These are phyloP conservation scores for Zaprionus nigranus DNA, from an alignment of 1,140 invertebrate species.

Conservation along the genomic window DNA sequence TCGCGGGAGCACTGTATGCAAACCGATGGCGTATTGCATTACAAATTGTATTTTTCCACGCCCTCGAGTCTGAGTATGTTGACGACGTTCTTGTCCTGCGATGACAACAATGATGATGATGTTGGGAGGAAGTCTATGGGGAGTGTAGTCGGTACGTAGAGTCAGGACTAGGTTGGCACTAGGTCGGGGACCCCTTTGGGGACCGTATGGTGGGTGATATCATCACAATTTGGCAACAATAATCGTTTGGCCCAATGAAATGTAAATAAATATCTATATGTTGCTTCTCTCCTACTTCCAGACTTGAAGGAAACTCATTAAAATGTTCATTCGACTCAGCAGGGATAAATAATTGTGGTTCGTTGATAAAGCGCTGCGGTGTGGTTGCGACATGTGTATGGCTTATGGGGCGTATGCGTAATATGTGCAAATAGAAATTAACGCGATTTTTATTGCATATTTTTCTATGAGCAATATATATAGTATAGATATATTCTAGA, in stretches of 20 bases:
- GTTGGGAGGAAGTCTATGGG: constrained; percentile 12
- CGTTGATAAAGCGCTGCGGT: too few relatives aligned
- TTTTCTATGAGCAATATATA: background rate
- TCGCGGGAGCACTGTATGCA: constrained; percentile 59
- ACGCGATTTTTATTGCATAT: constrained; percentile 4
- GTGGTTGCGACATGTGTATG: constrained; percentile 5
- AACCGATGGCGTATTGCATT: constrained; percentile 74
- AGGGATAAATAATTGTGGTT: constrained; percentile 38
- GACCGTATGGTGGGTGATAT: constrained; percentile 59
- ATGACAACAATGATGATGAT: constrained; percentile 25
- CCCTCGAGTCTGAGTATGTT: constrained; percentile 52
- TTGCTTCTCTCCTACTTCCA: constrained; percentile 9
- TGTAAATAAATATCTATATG: constrained; percentile 72
- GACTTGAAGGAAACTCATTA: constrained; percentile 36
- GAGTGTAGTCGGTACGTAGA: background rate
- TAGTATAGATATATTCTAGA: constrained; percentile 5
- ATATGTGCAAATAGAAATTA: constrained; percentile 31
- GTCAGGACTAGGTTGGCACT: background rate
- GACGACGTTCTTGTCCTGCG: constrained; percentile 19
- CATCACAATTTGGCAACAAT: constrained; percentile 77
- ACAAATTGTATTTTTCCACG: constrained; percentile 77
- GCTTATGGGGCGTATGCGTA: constrained; percentile 41
- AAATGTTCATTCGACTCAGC: constrained; percentile 8
- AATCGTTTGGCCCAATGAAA: constrained; percentile 73
- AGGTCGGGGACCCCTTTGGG: background rate